Percentiles rank a stretch among this genome's conserved stretches.
Evolutionary conservation across 2,113 vertebrate genomes (phyloP).

Genomic region (Polypterus bichir): DNA sequence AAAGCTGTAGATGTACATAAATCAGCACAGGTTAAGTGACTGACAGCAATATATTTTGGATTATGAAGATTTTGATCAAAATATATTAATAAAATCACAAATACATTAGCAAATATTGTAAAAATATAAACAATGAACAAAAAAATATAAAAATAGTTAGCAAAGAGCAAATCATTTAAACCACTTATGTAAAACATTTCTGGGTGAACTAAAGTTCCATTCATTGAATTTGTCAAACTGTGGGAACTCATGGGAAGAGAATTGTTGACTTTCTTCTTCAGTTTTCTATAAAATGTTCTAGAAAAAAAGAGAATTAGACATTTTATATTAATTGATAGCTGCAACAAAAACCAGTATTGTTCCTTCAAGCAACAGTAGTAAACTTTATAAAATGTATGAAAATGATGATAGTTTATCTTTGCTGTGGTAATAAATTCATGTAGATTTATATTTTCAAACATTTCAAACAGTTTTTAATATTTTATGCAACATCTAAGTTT

Average conservation of each 20-base stretch:
- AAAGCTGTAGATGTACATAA: neutral
- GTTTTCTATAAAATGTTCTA: neutral
- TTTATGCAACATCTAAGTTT: too few species aligned
- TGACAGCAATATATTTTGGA: slow-evolving; percentile 4
- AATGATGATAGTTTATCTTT: too few species aligned
- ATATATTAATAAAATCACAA: neutral
- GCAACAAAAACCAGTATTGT: too few species aligned
- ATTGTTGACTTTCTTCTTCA: neutral
- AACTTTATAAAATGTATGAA: too few species aligned
- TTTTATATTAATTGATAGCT: too few species aligned
- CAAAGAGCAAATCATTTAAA: neutral
- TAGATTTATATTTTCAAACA: too few species aligned
- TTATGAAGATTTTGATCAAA: neutral
- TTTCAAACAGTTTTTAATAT: too few species aligned
- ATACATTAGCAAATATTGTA: slow-evolving; percentile 1
- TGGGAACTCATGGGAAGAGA: neutral
- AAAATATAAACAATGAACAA: neutral
- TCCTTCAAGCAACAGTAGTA: too few species aligned
- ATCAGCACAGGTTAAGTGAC: slow-evolving; percentile 3
- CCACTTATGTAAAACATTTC: slow-evolving; percentile 1
- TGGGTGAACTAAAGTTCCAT: neutral
- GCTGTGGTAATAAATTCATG: too few species aligned
- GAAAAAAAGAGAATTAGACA: too few species aligned
- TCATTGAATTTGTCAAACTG: neutral
- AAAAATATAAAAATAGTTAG: slow-evolving; percentile 1